Evolutionary conservation across 1,140 invertebrate genomes (phyloP), one percentile per base, ranked within the genome.

Genomic region (Agrilus planipennis): DNA sequence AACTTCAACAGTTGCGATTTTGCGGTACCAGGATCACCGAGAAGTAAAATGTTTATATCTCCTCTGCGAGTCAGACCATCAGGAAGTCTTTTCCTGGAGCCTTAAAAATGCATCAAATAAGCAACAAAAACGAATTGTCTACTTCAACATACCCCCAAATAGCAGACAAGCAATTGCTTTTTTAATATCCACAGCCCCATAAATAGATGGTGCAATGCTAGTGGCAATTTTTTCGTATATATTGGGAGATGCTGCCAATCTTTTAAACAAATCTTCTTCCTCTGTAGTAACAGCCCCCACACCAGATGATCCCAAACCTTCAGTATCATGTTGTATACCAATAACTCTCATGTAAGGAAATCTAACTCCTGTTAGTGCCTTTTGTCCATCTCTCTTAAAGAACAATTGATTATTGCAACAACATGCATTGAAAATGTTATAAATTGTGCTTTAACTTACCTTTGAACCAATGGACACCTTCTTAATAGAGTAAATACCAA

Each of bases 1-100:
- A 99, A 99, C 64, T 99, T 99, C 0, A 99, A 66, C 20, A 99
- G 63, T 60, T 99, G 96, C 14, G 90, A 95, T 61, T 99, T 99
- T 5, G 96, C 96, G 4, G 96, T 99, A 57, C 96, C 95, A 18
- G 96, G 96, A 71, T 99, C 96, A 41, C 96, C 96, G 2, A 99
- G 67, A 35, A 99, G 70, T 2, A 99, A 64, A 3, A 99, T 71
- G 63, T 99, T 99, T 37, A 99, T 95, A 57, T 99, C 95, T 4
- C 96, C 96, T 64, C 96, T 74, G 19, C 94, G 72, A 2, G 83
- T 90, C 29, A 99, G 64, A 6, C 93, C 94, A 69, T 99, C 96
- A 0, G 95, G 95, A 44, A 99, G 67, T 39, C 84, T 78, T 61
- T 91, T 91, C 10, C 87, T 68, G 0, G 86, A 83, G 46, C 77